phyloP scores from a whole-genome alignment of 2,888 invertebrate species.

The Chromoteleia sp. region DNA sequence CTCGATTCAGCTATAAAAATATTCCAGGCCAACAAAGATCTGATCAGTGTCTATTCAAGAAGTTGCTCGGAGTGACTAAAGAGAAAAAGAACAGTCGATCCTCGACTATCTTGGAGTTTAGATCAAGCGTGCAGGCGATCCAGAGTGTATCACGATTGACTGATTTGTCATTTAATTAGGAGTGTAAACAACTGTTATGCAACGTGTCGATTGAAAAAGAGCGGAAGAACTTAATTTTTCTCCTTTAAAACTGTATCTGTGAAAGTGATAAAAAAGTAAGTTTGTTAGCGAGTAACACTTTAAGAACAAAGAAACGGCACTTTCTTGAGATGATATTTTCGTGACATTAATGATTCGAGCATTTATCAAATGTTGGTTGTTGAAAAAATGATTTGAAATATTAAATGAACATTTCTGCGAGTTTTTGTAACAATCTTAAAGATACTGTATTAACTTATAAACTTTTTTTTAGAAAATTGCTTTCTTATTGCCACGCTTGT shows the following conservation, averaged over 20 bases:
- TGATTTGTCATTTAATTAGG: slow-evolving; percentile 43
- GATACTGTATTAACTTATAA: too few relatives aligned
- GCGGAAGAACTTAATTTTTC: slow-evolving; percentile 35
- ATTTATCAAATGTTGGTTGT: too few relatives aligned
- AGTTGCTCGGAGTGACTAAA: slow-evolving; percentile 33
- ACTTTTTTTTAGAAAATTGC: too few relatives aligned
- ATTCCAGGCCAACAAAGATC: slow-evolving; percentile 17
- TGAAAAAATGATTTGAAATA: too few relatives aligned
- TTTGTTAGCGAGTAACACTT: slow-evolving; percentile 3
- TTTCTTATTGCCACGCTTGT: too few relatives aligned
- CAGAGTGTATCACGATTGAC: slow-evolving; percentile 35
- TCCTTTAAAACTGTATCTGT: slow-evolving; percentile 18
- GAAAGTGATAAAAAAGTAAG: slow-evolving; percentile 59
- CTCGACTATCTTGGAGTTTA: slow-evolving; percentile 59
- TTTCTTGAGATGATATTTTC: too few relatives aligned
- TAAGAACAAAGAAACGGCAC: too few relatives aligned
- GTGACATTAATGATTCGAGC: too few relatives aligned
- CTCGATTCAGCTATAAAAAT: slow-evolving; percentile 16
- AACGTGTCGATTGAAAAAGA: slow-evolving; percentile 34
- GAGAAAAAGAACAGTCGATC: slow-evolving; percentile 65
- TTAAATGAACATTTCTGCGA: too few relatives aligned
- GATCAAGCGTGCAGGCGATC: slow-evolving; percentile 49
- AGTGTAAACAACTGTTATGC: slow-evolving; percentile 51
- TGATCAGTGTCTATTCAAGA: slow-evolving; percentile 41
- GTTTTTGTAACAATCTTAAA: too few relatives aligned